These are phyloP conservation scores for Nesoenas mayeri DNA, from an alignment of 2,113 vertebrate species.

Conservation along the genomic window DNA sequence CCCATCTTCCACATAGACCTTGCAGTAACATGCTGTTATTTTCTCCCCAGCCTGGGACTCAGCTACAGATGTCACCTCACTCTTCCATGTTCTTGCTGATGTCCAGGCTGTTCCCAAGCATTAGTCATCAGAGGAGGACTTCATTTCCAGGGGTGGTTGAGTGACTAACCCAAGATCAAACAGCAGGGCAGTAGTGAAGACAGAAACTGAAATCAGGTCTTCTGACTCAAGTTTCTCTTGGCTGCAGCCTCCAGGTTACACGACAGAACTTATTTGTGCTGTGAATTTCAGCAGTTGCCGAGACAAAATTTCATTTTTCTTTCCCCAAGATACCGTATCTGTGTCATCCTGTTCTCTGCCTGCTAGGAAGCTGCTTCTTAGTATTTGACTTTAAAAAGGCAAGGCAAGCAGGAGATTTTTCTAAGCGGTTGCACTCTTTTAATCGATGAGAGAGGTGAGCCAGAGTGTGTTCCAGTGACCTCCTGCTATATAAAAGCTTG, in stretches of 20 bases:
- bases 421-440: conserved; percentile 29
- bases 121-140: conserved; percentile 15
- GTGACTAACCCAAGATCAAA: conserved; percentile 61
- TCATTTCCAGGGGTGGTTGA: background rate
- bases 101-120: conserved; percentile 14
- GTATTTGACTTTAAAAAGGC: conserved; percentile 7
- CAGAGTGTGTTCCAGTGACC: conserved; percentile 67
- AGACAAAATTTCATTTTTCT: conserved; percentile 10
- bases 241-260: background rate
- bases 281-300: background rate
- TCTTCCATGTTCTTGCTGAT: background rate
- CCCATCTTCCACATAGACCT: background rate
- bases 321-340: background rate
- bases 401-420: conserved; percentile 22
- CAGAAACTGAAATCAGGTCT: conserved; percentile 37
- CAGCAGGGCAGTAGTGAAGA: background rate
- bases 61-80: background rate
- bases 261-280: background rate
- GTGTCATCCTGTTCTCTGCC: conserved; percentile 40
- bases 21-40: background rate
- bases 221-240: conserved; percentile 59
- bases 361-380: conserved; percentile 7
- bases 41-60: background rate
- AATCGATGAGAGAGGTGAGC: conserved; percentile 61
- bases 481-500: conserved; percentile 52